phyloP scores from a whole-genome alignment of 2,888 invertebrate species.

The Luperina nickerlii region DNA sequence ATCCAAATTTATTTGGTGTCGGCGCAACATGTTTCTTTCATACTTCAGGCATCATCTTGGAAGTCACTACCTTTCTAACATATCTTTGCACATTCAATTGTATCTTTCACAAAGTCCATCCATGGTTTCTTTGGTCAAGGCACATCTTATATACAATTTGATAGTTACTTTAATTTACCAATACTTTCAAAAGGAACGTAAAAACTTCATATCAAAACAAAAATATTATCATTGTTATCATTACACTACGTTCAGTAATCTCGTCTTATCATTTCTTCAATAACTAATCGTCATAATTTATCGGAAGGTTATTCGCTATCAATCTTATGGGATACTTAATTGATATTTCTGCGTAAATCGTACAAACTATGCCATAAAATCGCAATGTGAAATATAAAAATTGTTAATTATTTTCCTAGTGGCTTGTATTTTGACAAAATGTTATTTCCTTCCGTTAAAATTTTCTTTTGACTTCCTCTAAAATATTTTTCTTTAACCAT shows the following conservation, averaged over 20 bases:
- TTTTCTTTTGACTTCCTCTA: not conserved
- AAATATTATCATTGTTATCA: conserved; percentile 51
- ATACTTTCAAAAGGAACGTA: conserved; percentile 6
- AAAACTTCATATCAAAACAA: conserved; percentile 36
- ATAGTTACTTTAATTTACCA: not conserved
- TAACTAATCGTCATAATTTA: conserved; percentile 50
- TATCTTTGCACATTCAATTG: not conserved
- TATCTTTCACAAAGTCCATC: not conserved
- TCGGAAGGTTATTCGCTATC: conserved; percentile 54
- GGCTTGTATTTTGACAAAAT: not conserved
- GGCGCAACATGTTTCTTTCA: not conserved
- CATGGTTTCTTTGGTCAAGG: not conserved
- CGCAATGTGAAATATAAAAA: not conserved
- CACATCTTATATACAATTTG: not conserved
- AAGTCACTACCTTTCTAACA: not conserved
- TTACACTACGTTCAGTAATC: conserved; percentile 41
- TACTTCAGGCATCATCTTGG: not conserved
- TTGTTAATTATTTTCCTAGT: conserved; percentile 14
- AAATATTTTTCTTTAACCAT: not conserved
- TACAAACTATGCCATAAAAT: conserved; percentile 19
- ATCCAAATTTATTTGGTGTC: not conserved
- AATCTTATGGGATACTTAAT: conserved; percentile 53
- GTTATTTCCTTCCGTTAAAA: not conserved
- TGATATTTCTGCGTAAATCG: conserved; percentile 41
- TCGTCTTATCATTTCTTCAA: conserved; percentile 45